These are phyloP conservation scores for Neoitamus cyanurus DNA, from an alignment of 2,888 invertebrate species.

Conservation along the genomic window DNA sequence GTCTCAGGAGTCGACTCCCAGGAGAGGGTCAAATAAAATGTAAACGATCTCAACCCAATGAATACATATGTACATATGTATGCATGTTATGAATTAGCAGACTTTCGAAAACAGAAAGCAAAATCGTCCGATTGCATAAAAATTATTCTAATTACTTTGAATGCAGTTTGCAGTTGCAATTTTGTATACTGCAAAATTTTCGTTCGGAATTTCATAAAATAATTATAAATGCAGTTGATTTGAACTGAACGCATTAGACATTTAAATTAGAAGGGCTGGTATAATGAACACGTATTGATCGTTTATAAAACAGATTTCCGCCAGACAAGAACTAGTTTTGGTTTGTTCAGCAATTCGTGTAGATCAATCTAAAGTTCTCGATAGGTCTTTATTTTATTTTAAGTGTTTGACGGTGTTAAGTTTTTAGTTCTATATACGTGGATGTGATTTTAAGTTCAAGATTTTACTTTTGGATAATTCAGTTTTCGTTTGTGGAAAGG, in stretches of 20 bases:
- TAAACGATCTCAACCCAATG: background rate
- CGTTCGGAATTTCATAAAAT: background rate
- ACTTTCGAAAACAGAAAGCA: background rate
- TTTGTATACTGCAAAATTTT: background rate
- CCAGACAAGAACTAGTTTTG: background rate
- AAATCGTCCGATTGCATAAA: background rate
- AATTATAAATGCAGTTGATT: background rate
- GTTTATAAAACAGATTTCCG: background rate
- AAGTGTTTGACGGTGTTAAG: background rate
- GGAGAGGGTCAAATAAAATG: background rate
- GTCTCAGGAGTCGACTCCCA: no score
- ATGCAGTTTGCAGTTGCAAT: background rate
- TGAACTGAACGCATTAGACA: background rate
- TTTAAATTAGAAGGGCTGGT: background rate
- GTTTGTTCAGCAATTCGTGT: constrained; percentile 59
- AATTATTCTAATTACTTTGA: background rate
- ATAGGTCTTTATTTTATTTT: background rate
- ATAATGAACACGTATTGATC: background rate
- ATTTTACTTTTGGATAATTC: background rate
- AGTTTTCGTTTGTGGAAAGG: background rate
- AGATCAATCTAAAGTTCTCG: background rate
- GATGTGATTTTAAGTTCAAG: background rate
- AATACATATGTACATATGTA: no score
- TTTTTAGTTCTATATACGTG: background rate
- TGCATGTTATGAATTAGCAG: background rate